Base-by-base conservation (phyloP, 2,113 vertebrate species). In the Cephalopterus ornatus region DNA sequence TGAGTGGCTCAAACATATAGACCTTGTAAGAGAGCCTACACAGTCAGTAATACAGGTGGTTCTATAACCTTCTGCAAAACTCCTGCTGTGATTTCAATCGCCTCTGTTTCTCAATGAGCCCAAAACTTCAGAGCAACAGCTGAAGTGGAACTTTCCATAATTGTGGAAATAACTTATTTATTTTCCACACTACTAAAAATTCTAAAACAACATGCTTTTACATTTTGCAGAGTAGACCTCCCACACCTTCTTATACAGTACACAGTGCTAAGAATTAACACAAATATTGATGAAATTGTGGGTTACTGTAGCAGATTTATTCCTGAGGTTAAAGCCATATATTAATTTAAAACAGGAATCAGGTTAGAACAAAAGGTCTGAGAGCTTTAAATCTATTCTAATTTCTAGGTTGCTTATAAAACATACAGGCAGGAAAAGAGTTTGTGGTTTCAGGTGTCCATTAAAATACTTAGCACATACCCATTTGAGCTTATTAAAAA, bases 401-500 rank as follows among this genome's bases (percentile, higher is more conserved):
- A 71, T 52, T 74, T 95, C 71, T 52, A 55, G n/a, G 71, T 88
- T 84, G 32, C 58, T 94, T 84, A 68, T 74, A 74, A 94, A 92
- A 88, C 22, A 74, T 42, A 59, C 15, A 63, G 61, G 17, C 47
- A 88, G 68, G 39, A 52, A 84, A 91, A 87, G 33, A 23, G 39
- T 75, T 93, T 93, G 88, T 78, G 92, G 92, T 77, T 95, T 86
- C 79, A 94, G 63, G 75, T 96, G 91, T 85, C 92, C 88, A 92
- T 81, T 86, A 94, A 96, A 95, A 95, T 77, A 88, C 52, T 75
- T 74, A 68, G 88, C 56, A 86, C 50, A 74, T 84, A 81, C 53
- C 90, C 82, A 94, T 96, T 94, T 95, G 39, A 84, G 61, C 56
- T 88, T 92, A 92, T 96, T 94, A 46, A 81, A 93, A 95, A 96